These are phyloP conservation scores for Dromius quadrimaculatus DNA, from an alignment of 2,888 invertebrate species.

Conservation along the genomic window DNA sequence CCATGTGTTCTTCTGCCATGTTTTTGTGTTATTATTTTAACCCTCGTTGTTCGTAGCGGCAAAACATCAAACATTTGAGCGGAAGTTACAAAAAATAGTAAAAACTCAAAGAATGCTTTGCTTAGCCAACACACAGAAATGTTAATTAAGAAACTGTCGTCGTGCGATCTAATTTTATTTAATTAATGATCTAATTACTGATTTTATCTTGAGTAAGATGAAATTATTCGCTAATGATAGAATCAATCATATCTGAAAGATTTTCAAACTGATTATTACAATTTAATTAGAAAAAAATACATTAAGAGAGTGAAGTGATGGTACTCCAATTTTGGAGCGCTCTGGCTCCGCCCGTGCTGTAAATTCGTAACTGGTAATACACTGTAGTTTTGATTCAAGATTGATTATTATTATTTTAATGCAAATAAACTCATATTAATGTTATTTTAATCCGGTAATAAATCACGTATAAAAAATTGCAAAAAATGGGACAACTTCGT, in stretches of 20 bases:
- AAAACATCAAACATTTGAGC: slow-evolving; percentile 42
- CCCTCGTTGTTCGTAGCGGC: slow-evolving; percentile 23
- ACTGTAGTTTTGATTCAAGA: too few species aligned
- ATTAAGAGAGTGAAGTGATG: too few species aligned
- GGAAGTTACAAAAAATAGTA: slow-evolving; percentile 49
- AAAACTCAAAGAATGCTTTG: slow-evolving; percentile 39
- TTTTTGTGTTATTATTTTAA: slow-evolving; percentile 27
- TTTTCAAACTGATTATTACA: too few species aligned
- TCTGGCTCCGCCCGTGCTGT: too few species aligned
- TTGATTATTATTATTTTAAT: slow-evolving; percentile 13
- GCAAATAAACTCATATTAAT: slow-evolving; percentile 9
- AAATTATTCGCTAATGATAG: background rate
- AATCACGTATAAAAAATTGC: slow-evolving; percentile 12
- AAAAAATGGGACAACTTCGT: slow-evolving; percentile 33
- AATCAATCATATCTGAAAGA: too few species aligned
- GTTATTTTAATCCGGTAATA: slow-evolving; percentile 32
- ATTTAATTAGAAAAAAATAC: too few species aligned
- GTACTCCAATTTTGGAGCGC: too few species aligned
- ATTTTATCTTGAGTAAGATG: slow-evolving; percentile 4
- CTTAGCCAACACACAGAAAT: slow-evolving; percentile 17
- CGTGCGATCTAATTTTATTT: slow-evolving; percentile 42
- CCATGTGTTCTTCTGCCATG: background rate
- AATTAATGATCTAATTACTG: slow-evolving; percentile 41
- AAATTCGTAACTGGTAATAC: too few species aligned
- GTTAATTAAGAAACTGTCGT: slow-evolving; percentile 42